Base-by-base conservation (phyloP, 2,797 vertebrate genomes). In the Gallirallus australis region DNA sequence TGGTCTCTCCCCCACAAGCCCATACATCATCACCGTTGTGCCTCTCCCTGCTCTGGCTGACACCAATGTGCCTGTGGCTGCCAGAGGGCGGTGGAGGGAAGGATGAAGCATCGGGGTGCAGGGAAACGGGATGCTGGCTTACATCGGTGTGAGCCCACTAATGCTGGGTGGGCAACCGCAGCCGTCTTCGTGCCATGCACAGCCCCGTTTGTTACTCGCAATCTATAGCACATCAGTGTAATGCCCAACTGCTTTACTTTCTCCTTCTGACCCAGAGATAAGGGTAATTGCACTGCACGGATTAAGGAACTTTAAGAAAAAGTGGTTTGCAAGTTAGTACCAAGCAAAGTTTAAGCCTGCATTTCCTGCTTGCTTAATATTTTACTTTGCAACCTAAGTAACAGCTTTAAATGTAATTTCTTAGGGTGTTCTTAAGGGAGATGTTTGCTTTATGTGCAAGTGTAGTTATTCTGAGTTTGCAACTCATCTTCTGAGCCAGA, bases 91-190 rank as follows among this genome's bases (percentile, higher is more conserved):
- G 11, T 15, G 30, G 0, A 0, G 37, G 12, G 19, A 72, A 65
- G 19, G 64, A 42, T 1, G 2, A 68, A 57, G 15, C 0, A 0
- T 15, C 5, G 9, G 19, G 11, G 16, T 20, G 21, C 0, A 0
- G 33, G 60, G 50, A 76, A 50, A 61, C 30, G 33, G 2, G 2
- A 42, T 28, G 25, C 28, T 1, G 6, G 4, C 19, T 79, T 56
- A 23, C 52, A 64, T 27, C 69, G 15, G 3, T 3, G 12, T 33
- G 16, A 48, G 64, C 45, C 64, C 42, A 3, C 15, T 19, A 23
- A 24, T 5, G 8, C 42, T 3, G 16, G 64, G 24, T 13, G 25
- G 33, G 65, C 47, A 30, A 15, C 47, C 5, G 4, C 48, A 53
- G 28, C 72, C 9, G 3, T 57, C 28, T 79, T 63, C 24, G 16